These are phyloP conservation scores for Tortricodes alternella DNA, from an alignment of 2,888 invertebrate genomes.

Conservation along the genomic window DNA sequence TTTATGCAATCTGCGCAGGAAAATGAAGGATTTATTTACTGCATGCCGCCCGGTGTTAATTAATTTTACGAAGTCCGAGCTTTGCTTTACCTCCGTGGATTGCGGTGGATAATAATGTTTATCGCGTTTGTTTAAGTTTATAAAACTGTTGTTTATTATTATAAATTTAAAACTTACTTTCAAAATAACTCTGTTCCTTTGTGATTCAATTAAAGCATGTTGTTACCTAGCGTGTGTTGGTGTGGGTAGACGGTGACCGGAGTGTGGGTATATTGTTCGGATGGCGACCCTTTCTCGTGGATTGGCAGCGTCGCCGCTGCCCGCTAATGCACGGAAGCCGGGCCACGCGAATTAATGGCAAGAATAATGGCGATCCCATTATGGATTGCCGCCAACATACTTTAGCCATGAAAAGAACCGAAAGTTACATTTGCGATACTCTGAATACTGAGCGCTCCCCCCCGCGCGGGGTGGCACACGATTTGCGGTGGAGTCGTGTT, in stretches of 20 bases:
- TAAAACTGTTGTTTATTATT: background rate
- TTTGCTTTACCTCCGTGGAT: slow-evolving; percentile 40
- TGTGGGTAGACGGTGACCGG: slow-evolving; percentile 35
- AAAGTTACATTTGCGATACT: slow-evolving; percentile 83
- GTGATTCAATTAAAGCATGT: slow-evolving; percentile 19
- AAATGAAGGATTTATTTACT: slow-evolving; percentile 76
- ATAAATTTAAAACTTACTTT: background rate
- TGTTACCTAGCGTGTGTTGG: background rate
- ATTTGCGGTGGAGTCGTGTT: slow-evolving; percentile 37
- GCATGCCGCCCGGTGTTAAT: slow-evolving; percentile 68
- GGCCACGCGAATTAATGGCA: slow-evolving; percentile 82
- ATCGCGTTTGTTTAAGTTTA: slow-evolving; percentile 1
- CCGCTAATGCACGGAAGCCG: slow-evolving; percentile 82
- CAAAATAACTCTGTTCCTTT: slow-evolving; percentile 1
- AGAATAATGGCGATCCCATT: slow-evolving; percentile 84
- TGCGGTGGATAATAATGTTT: slow-evolving; percentile 20
- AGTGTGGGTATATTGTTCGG: slow-evolving; percentile 50
- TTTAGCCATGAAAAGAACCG: slow-evolving; percentile 83
- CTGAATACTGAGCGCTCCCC: slow-evolving; percentile 79
- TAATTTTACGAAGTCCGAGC: slow-evolving; percentile 62
- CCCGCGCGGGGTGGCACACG: slow-evolving; percentile 53
- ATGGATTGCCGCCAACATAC: slow-evolving; percentile 84
- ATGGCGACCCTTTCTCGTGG: slow-evolving; percentile 59
- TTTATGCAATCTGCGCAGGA: slow-evolving; percentile 79
- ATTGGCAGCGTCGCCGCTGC: slow-evolving; percentile 73